Percentiles rank a stretch among this genome's conserved stretches.
phyloP scores from a whole-genome alignment of 2,888 invertebrate species.

The Drosophila borealis region DNA sequence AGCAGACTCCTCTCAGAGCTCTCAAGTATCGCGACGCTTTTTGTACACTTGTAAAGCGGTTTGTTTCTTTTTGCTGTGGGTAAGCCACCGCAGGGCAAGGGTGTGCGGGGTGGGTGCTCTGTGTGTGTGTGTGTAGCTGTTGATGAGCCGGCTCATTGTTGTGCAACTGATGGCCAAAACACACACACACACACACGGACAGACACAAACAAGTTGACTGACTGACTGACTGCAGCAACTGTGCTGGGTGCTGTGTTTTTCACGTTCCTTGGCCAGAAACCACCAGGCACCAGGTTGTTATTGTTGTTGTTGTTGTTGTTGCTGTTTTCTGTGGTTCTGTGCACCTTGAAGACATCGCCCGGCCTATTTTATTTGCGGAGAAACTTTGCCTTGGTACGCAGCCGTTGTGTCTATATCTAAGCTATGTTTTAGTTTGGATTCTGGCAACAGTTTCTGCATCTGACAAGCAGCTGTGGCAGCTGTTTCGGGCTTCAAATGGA shows the following conservation, averaged over 20 bases:
- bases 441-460: slow-evolving; percentile 10
- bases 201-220: slow-evolving; percentile 14
- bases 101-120: neutral
- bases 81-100: slow-evolving; percentile 21
- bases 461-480: slow-evolving; percentile 37
- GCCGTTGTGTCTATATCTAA: slow-evolving; percentile 18
- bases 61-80: slow-evolving; percentile 49
- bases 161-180: slow-evolving; percentile 45
- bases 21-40: slow-evolving; percentile 48
- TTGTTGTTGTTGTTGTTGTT: slow-evolving; percentile 5
- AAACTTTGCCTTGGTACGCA: slow-evolving; percentile 21
- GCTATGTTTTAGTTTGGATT: neutral
- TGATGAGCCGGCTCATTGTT: slow-evolving; percentile 50
- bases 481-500: slow-evolving; percentile 21
- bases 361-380: slow-evolving; percentile 8
- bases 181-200: slow-evolving; percentile 11
- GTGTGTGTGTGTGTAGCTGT: slow-evolving; percentile 20
- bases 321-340: slow-evolving; percentile 16
- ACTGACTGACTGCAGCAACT: slow-evolving; percentile 31
- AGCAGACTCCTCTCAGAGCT: slow-evolving; percentile 1
- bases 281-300: slow-evolving; percentile 18
- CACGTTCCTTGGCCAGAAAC: slow-evolving; percentile 30
- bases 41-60: slow-evolving; percentile 53
- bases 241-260: slow-evolving; percentile 5
- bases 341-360: slow-evolving; percentile 33